phyloP scores from a whole-genome alignment of 2,888 invertebrate genomes.

The Drosophila lutescens region DNA sequence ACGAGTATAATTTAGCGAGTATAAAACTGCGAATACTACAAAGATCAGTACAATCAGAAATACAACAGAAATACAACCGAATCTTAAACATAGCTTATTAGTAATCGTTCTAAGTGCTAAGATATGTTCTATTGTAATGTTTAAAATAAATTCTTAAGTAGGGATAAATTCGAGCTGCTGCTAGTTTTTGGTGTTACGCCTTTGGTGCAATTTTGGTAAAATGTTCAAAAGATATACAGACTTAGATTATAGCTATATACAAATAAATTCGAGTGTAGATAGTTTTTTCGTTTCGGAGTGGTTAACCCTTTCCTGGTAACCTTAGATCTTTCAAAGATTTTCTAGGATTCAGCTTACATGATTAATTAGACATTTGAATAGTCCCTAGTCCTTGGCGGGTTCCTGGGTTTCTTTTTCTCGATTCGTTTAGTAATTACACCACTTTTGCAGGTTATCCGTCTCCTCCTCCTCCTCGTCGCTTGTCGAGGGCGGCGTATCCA shows the following conservation, averaged over 20 bases:
- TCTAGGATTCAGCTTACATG: too few species aligned
- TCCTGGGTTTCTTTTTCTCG: background rate
- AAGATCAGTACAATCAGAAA: conserved; percentile 66
- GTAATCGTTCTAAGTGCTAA: background rate
- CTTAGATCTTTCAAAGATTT: conserved; percentile 3
- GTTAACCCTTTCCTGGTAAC: background rate
- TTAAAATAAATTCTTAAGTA: conserved; percentile 1
- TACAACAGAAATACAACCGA: conserved; percentile 43
- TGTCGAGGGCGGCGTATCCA: conserved; percentile 95
- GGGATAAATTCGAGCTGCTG: conserved; percentile 23
- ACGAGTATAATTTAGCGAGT: conserved; percentile 42
- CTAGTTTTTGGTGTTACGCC: conserved; percentile 63
- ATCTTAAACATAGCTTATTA: conserved; percentile 12
- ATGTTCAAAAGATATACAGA: conserved; percentile 52
- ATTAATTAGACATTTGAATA: background rate
- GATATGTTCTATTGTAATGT: background rate
- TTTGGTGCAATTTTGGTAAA: conserved; percentile 58
- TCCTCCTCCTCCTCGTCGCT: conserved; percentile 87
- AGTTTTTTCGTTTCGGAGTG: background rate
- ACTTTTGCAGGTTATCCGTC: conserved; percentile 80
- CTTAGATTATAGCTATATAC: conserved; percentile 61
- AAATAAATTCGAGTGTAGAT: conserved; percentile 25
- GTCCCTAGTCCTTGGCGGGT: background rate
- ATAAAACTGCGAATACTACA: conserved; percentile 63
- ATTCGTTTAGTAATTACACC: conserved; percentile 58